A percentile compares a stretch with the other conserved stretches of the same genome.
phyloP scores from a whole-genome alignment of 2,888 invertebrate species.

The Epinotia bilunana region DNA sequence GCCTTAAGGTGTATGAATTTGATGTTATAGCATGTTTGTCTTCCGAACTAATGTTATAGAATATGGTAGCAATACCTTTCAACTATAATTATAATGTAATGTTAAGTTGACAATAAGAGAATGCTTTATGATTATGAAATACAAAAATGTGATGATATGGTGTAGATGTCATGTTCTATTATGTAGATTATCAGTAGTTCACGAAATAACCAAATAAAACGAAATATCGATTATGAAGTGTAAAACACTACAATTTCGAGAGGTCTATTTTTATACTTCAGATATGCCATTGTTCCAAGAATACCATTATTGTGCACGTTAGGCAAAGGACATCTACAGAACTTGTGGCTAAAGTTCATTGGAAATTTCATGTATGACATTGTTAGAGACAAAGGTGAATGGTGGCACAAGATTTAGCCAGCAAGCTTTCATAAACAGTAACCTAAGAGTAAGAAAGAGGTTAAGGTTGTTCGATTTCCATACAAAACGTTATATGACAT shows the following conservation, averaged over 20 bases:
- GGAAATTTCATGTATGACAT: no score
- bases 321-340: no score
- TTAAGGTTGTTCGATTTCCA: no score
- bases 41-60: conserved; percentile 16
- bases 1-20: conserved; percentile 48
- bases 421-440: neutral
- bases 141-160: conserved; percentile 11
- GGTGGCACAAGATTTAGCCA: no score
- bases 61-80: conserved; percentile 14
- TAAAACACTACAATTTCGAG: neutral
- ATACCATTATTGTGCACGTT: neutral
- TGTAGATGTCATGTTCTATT: conserved; percentile 2
- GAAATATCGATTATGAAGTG: conserved; percentile 6
- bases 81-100: conserved; percentile 20
- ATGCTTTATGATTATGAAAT: conserved; percentile 35
- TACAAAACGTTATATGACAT: no score
- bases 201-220: neutral
- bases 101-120: conserved; percentile 31
- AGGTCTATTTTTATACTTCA: neutral
- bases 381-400: no score
- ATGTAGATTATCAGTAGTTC: neutral
- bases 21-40: conserved; percentile 22
- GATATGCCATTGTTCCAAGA: neutral
- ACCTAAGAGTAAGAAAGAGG: no score
- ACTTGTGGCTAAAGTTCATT: no score